phyloP scores from a whole-genome alignment of 2,888 invertebrate genomes.

The Biston betularia region DNA sequence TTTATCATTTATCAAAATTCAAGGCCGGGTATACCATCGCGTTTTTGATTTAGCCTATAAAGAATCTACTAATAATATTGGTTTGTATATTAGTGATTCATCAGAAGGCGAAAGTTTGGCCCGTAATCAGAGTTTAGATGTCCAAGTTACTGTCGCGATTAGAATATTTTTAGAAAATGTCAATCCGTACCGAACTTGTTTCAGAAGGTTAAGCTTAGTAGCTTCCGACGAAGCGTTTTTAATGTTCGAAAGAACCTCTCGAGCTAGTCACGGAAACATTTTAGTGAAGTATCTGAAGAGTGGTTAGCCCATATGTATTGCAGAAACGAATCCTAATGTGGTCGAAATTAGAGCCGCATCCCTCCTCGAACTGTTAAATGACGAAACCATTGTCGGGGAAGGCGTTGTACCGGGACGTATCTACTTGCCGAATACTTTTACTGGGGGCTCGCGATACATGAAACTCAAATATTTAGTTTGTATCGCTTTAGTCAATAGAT shows the following conservation, averaged over 20 bases:
- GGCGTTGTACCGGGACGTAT: slow-evolving; percentile 4
- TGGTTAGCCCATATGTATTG: neutral
- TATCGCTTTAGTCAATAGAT: slow-evolving; percentile 4
- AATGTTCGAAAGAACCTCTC: neutral
- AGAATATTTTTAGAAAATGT: too few relatives aligned
- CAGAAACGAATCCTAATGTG: neutral
- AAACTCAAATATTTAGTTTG: neutral
- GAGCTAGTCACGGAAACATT: slow-evolving; percentile 6
- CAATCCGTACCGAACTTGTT: too few relatives aligned
- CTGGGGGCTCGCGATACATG: slow-evolving; percentile 12
- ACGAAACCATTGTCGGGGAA: neutral
- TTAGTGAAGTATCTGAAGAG: slow-evolving; percentile 3
- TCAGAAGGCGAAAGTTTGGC: too few relatives aligned
- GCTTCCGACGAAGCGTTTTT: neutral
- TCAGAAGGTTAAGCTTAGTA: too few relatives aligned
- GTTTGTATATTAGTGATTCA: too few relatives aligned
- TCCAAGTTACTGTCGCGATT: too few relatives aligned
- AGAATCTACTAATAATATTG: too few relatives aligned
- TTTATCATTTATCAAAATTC: too few relatives aligned
- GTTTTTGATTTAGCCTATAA: too few relatives aligned
- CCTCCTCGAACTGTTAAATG: neutral
- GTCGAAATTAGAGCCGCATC: neutral
- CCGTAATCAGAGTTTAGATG: neutral
- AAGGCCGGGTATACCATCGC: too few relatives aligned
- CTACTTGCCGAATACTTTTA: slow-evolving; percentile 16